Evolutionary conservation across 2,888 invertebrate species (phyloP).

Genomic region (Epistrophe grossulariae): DNA sequence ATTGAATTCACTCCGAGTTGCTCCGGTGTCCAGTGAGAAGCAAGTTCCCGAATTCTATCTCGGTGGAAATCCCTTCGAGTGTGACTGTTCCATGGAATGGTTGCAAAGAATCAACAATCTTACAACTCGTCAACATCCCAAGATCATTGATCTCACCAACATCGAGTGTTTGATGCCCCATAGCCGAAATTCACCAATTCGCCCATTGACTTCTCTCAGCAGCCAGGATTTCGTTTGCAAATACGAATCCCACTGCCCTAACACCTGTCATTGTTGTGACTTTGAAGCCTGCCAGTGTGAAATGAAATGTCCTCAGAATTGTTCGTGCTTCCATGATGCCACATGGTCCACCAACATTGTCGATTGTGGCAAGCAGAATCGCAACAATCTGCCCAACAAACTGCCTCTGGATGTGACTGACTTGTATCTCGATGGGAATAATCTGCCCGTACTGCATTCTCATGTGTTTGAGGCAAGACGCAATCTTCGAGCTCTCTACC

Average conservation of each 20-base stretch:
- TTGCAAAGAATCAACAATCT: constrained; percentile 94
- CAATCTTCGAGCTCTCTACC: constrained; percentile 93
- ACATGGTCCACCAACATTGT: constrained; percentile 97
- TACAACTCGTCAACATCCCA: constrained; percentile 93
- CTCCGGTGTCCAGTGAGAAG: constrained; percentile 88
- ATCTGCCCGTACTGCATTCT: constrained; percentile 92
- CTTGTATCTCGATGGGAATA: constrained; percentile 95
- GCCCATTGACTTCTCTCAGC: constrained; percentile 90
- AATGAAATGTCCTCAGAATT: constrained; percentile 97
- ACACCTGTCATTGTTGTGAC: constrained; percentile 97
- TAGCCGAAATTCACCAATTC: constrained; percentile 91
- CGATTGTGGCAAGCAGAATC: constrained; percentile 90
- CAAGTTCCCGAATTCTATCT: constrained; percentile 94
- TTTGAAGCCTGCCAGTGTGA: constrained; percentile 98
- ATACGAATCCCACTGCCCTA: constrained; percentile 96
- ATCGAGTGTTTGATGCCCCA: constrained; percentile 95
- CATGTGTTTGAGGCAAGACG: constrained; percentile 96
- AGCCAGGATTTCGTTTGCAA: constrained; percentile 95
- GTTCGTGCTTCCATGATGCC: constrained; percentile 97
- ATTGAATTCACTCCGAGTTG: constrained; percentile 90
- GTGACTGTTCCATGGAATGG: constrained; percentile 98
- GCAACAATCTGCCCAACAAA: constrained; percentile 86
- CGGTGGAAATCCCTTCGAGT: constrained; percentile 96
- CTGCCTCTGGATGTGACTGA: constrained; percentile 98
- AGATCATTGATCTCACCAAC: constrained; percentile 94